These are phyloP conservation scores for Phataginus tricuspis DNA, from an alignment of 2,797 vertebrate species.

Conservation along the genomic window DNA sequence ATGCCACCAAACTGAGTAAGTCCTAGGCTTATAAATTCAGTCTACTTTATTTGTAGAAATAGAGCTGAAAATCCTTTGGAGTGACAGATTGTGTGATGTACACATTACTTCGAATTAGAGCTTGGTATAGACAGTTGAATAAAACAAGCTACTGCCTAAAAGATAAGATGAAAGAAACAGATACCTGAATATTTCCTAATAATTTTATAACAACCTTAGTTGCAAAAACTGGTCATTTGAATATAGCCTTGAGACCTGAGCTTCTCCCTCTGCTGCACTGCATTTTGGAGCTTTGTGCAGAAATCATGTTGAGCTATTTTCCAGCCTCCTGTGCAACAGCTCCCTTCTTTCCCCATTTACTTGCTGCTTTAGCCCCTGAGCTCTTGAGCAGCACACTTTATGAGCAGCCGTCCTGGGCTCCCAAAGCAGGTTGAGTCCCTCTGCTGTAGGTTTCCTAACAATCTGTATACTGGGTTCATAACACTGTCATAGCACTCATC, in stretches of 20 bases:
- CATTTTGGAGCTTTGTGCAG: background rate
- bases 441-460: background rate
- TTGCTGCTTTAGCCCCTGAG: background rate
- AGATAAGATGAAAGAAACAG: conserved; percentile 10
- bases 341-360: background rate
- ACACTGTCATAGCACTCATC: background rate
- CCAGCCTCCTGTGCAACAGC: background rate
- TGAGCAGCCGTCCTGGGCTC: background rate
- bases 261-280: background rate
- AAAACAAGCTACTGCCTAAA: background rate
- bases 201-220: background rate
- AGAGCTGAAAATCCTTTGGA: background rate
- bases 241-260: background rate
- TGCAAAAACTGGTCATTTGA: background rate
- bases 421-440: background rate
- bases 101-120: background rate
- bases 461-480: background rate
- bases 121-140: background rate
- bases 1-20: background rate
- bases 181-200: background rate
- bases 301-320: background rate
- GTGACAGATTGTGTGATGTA: conserved; percentile 12
- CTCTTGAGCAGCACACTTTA: background rate
- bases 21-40: background rate
- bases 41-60: conserved; percentile 18